These are phyloP conservation scores for Gymnoscopelus braueri DNA, from an alignment of 2,797 vertebrate species.

Conservation along the genomic window DNA sequence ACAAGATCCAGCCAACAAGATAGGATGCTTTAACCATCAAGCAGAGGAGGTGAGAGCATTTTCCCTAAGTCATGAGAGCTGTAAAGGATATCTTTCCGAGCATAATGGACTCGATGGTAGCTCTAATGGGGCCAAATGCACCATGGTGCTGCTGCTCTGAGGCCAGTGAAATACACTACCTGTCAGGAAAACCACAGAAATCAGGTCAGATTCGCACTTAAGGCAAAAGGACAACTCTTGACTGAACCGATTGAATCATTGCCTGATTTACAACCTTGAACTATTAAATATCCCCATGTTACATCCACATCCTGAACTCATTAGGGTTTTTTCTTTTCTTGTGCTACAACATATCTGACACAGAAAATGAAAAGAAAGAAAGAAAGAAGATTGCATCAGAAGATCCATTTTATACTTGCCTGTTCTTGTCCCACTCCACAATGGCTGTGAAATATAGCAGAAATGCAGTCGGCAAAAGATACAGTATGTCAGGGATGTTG, in stretches of 20 bases:
- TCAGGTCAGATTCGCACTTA: slow-evolving; percentile 66
- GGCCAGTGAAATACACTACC: slow-evolving; percentile 50
- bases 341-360: slow-evolving; percentile 45
- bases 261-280: slow-evolving; percentile 65
- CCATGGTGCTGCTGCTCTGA: slow-evolving; percentile 38
- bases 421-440: slow-evolving; percentile 19
- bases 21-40: slow-evolving; percentile 29
- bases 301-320: slow-evolving; percentile 50
- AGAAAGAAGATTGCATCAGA: slow-evolving; percentile 11
- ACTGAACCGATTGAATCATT: slow-evolving; percentile 67
- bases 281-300: slow-evolving; percentile 45
- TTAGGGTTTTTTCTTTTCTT: slow-evolving; percentile 53
- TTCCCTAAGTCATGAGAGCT: slow-evolving; percentile 34
- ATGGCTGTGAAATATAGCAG: slow-evolving; percentile 25
- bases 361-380: background rate
- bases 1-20: slow-evolving; percentile 39
- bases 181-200: slow-evolving; percentile 66
- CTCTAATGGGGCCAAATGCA: slow-evolving; percentile 56
- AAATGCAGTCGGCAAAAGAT: no score
- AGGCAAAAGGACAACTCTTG: slow-evolving; percentile 61
- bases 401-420: slow-evolving; percentile 3
- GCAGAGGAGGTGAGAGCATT: slow-evolving; percentile 3
- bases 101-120: slow-evolving; percentile 31
- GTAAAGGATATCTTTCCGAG: slow-evolving; percentile 38
- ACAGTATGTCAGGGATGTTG: no score